These are phyloP conservation scores for Corythornis vintsioides DNA, from an alignment of 2,113 vertebrate species.

Conservation along the genomic window DNA sequence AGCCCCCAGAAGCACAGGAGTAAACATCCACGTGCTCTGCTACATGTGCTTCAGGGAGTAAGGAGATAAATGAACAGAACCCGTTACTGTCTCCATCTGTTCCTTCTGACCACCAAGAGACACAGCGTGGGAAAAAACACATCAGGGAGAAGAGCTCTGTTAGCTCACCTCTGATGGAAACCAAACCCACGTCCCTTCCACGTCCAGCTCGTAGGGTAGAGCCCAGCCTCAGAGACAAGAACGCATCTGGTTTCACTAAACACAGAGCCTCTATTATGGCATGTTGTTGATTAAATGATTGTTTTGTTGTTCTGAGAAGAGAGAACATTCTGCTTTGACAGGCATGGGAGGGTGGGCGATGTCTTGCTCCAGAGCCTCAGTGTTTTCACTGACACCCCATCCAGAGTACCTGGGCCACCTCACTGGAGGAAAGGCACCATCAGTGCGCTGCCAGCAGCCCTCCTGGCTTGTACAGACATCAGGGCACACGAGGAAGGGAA, in stretches of 20 bases:
- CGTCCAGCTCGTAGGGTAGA: neutral
- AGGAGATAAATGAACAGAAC: neutral
- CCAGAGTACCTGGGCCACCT: neutral
- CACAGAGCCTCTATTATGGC: neutral
- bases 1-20: neutral
- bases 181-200: neutral
- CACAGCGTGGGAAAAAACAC: neutral
- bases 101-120: neutral
- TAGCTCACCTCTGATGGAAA: neutral
- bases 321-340: neutral
- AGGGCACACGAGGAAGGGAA: neutral
- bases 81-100: neutral
- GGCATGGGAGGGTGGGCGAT: neutral
- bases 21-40: fast-evolving
- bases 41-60: neutral
- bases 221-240: neutral
- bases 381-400: neutral
- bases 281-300: neutral
- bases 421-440: fast-evolving
- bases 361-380: neutral
- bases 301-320: neutral
- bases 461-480: fast-evolving
- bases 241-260: neutral
- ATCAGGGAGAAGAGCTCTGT: neutral
- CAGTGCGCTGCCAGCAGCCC: fast-evolving